phyloP scores from a whole-genome alignment of 2,888 invertebrate genomes.

The Timema cristinae region DNA sequence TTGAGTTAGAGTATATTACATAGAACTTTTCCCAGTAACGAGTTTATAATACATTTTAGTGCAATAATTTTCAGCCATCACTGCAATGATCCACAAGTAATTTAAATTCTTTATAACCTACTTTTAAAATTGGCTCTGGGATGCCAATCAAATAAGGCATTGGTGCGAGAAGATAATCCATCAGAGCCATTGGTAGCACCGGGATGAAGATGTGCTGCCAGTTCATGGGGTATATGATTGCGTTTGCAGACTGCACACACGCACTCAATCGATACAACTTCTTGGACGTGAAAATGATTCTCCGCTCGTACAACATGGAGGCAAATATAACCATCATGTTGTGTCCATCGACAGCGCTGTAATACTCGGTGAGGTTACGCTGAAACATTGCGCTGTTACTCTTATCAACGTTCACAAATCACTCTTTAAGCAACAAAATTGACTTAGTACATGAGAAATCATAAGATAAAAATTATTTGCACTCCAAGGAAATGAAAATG shows the following conservation, averaged over 20 bases:
- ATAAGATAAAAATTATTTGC: constrained; percentile 15
- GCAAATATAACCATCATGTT: constrained; percentile 97
- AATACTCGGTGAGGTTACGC: constrained; percentile 96
- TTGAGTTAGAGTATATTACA: no score
- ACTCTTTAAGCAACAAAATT: not conserved
- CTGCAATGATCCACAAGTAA: no score
- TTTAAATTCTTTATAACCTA: constrained; percentile 42
- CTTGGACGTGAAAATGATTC: constrained; percentile 89
- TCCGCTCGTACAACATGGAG: constrained; percentile 88
- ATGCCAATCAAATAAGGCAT: constrained; percentile 98
- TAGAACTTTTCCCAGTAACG: no score
- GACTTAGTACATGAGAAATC: constrained; percentile 10
- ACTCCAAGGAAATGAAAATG: not conserved
- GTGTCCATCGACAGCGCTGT: constrained; percentile 90
- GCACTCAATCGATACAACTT: constrained; percentile 87
- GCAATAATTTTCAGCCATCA: no score
- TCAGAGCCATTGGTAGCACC: constrained; percentile 80
- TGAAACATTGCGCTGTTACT: constrained; percentile 44
- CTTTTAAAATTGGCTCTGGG: constrained; percentile 77
- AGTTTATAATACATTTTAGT: no score
- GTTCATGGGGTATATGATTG: constrained; percentile 94
- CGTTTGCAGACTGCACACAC: constrained; percentile 90
- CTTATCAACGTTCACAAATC: not conserved
- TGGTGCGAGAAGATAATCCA: constrained; percentile 89
- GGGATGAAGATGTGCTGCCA: constrained; percentile 99